Evolutionary conservation across 2,888 invertebrate genomes (phyloP), one percentile per base, ranked within the genome.

Genomic region (Sepiola atlantica): DNA sequence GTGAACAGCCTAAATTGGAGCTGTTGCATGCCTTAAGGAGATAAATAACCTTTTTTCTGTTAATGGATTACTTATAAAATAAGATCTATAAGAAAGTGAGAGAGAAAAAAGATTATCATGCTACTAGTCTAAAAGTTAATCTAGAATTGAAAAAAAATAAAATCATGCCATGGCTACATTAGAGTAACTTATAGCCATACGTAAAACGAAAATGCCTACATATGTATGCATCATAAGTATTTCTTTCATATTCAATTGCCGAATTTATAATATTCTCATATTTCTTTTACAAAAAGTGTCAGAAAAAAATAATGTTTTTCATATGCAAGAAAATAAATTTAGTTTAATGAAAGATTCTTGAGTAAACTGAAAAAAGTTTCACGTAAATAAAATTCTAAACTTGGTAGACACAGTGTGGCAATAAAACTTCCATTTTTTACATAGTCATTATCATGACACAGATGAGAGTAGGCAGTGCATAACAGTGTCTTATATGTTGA

Each of bases 121-220:
- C 77, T 77, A 77, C 77, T 77, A 77, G 32, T 77, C 77, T 77
- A 77, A 77, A 77, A 77, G 77, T 77, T 77, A 16, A n/a, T 77
- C 77, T 77, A n/a, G n/a, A 77, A 77, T 77, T 77, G 77, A 77
- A 77, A n/a, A 77, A n/a, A 77, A 77, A 77, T n/a, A 77, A 77
- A 77, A 77, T n/a, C 77, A 77, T 77, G 77, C 77, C 77, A 77
- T 77, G 77, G n/a, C 77, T 77, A n/a, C n/a, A n/a, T 77, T 77
- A 77, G 77, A 77, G 16, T 77, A n/a, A 77, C 77, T n/a, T n/a
- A 77, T 77, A 77, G 77, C n/a, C 32, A 77, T 77, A 77, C n/a
- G n/a, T 77, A 77, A 77, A 32, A 32, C n/a, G 32, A 32, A 77
- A 32, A 18, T 45, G 45, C n/a, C 16, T 77, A n/a, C 77, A n/a